Conservation (phyloP, 1,140 invertebrate species). For the Cardiocondyla obscurior region DNA sequence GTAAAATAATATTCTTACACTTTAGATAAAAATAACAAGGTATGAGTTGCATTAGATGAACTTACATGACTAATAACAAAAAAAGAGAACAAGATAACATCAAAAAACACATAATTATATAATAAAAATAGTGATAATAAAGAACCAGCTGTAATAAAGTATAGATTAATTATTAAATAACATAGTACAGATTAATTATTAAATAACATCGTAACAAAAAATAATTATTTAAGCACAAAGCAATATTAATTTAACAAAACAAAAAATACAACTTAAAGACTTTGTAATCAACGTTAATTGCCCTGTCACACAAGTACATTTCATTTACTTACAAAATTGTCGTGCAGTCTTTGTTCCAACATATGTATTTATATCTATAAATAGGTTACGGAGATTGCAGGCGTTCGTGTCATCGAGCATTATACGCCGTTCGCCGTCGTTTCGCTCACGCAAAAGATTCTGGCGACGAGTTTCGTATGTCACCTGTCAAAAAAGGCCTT, state of each 20-base stretch:
- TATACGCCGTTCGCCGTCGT: neutral
- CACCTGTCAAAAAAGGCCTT: neutral
- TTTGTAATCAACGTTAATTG: too few relatives aligned
- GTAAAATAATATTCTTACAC: neutral
- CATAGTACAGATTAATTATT: too few relatives aligned
- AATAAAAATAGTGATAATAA: too few relatives aligned
- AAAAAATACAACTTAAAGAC: neutral
- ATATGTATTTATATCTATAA: slow-evolving; percentile 7
- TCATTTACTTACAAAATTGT: neutral
- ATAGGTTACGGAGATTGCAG: neutral
- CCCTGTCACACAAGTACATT: neutral
- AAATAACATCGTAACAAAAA: too few relatives aligned
- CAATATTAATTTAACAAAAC: neutral
- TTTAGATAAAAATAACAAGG: neutral
- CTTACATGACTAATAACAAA: neutral
- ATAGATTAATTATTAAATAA: too few relatives aligned
- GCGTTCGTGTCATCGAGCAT: neutral
- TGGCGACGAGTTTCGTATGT: too few relatives aligned
- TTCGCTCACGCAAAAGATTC: neutral
- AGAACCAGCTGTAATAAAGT: too few relatives aligned
- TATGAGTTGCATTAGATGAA: neutral
- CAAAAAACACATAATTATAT: neutral
- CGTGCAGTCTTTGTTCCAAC: neutral
- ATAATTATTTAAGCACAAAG: neutral
- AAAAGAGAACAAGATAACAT: neutral